These are phyloP conservation scores for Lasioglossum morio DNA, from an alignment of 2,888 invertebrate species.

Conservation along the genomic window DNA sequence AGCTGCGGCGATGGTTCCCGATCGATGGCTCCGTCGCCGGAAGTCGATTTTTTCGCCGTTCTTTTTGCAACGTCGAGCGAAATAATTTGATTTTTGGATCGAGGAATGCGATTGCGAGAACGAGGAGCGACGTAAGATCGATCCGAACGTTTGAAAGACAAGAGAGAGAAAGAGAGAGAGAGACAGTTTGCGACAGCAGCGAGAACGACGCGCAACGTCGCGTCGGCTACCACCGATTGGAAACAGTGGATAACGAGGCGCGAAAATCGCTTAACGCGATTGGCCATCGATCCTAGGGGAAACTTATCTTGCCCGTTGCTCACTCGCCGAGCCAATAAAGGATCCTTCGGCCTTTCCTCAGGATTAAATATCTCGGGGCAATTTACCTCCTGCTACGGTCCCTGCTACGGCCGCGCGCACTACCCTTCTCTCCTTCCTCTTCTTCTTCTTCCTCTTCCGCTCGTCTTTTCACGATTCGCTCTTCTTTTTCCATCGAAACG, in stretches of 20 bases:
- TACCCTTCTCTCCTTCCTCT: constrained; percentile 2
- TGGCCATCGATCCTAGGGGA: constrained; percentile 79
- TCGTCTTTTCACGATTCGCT: constrained; percentile 37
- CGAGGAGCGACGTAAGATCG: constrained; percentile 52
- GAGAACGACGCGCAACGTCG: constrained; percentile 37
- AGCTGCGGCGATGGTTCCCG: background rate
- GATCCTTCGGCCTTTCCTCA: constrained; percentile 76
- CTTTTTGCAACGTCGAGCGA: background rate
- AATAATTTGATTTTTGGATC: background rate
- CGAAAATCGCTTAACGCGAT: constrained; percentile 82
- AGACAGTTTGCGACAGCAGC: constrained; percentile 17
- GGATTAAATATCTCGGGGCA: constrained; percentile 81
- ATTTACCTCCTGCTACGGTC: constrained; percentile 72
- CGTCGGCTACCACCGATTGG: constrained; percentile 61
- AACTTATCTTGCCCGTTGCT: constrained; percentile 75
- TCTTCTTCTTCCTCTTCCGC: background rate
- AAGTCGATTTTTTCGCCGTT: background rate
- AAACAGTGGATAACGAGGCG: constrained; percentile 82
- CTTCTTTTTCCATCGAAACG: constrained; percentile 53
- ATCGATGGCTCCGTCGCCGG: background rate
- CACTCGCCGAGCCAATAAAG: constrained; percentile 80
- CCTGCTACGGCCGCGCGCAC: background rate
- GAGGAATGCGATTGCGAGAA: background rate
- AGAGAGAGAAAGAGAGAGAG: background rate
- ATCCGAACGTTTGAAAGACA: constrained; percentile 31